Percentiles rank a stretch among this genome's conserved stretches.
phyloP scores from a whole-genome alignment of 2,113 vertebrate species.

The Actenoides lindsayi region DNA sequence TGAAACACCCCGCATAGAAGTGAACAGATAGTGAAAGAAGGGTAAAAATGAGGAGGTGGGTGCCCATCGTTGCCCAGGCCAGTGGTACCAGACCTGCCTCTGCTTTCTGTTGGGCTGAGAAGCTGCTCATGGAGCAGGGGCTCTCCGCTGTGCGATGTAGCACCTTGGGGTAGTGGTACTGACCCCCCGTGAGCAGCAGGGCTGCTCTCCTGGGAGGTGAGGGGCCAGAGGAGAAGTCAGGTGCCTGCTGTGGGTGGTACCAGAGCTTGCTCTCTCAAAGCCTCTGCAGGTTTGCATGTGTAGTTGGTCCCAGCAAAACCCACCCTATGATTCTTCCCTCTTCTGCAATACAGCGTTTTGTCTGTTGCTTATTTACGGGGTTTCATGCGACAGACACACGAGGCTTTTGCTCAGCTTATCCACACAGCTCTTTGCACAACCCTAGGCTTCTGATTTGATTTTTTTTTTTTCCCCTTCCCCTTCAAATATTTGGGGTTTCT shows the following conservation, averaged over 20 bases:
- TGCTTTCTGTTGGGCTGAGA: neutral
- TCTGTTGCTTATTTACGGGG: accelerated
- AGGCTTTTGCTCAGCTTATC: neutral
- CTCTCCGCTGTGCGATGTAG: accelerated
- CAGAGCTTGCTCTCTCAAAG: neutral
- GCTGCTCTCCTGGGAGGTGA: neutral
- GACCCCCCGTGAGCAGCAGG: accelerated
- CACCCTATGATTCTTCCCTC: neutral
- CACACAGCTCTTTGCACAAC: neutral
- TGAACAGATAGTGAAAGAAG: neutral
- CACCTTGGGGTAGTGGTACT: neutral
- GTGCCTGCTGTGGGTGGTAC: neutral
- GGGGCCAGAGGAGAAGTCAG: neutral
- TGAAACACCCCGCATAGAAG: neutral
- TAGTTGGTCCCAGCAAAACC: neutral
- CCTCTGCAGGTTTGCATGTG: neutral
- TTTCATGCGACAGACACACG: neutral
- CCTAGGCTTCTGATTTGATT: neutral
- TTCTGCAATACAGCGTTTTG: neutral
- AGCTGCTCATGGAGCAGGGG: neutral
- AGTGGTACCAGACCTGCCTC: accelerated
- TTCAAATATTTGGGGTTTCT: neutral
- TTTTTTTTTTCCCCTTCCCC: neutral
- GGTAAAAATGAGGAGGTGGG: neutral
- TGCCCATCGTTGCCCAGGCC: accelerated